Evolutionary conservation across 2,888 invertebrate species (phyloP).

Genomic region (Parasteatoda lunata): DNA sequence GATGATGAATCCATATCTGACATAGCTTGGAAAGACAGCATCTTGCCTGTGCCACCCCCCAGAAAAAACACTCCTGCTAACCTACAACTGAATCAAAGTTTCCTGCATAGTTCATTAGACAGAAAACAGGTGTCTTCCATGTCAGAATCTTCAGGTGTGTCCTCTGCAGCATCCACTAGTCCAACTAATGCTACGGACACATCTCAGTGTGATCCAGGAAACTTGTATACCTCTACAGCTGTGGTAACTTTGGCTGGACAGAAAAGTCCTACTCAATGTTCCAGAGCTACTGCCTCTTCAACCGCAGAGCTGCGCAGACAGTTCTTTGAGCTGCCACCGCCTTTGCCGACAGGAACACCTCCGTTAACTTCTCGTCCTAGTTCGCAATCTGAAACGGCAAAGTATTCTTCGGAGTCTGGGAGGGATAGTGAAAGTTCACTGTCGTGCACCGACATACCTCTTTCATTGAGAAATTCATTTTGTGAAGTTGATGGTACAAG

Average conservation of each 20-base stretch:
- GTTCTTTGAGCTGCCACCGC: conserved; percentile 63
- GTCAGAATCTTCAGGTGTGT: conserved; percentile 62
- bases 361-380: conserved; percentile 7
- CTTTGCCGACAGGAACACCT: conserved; percentile 15
- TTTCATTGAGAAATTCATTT: not conserved
- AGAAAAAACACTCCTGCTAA: conserved; percentile 55
- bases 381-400: conserved; percentile 7
- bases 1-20: conserved; percentile 62
- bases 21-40: conserved; percentile 39
- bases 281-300: conserved; percentile 50
- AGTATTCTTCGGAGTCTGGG: conserved; percentile 9
- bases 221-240: conserved; percentile 59
- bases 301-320: conserved; percentile 61
- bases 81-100: conserved; percentile 55
- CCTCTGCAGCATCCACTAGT: conserved; percentile 63
- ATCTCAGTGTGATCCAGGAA: conserved; percentile 51
- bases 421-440: conserved; percentile 16
- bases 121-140: conserved; percentile 35
- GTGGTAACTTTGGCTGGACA: conserved; percentile 57
- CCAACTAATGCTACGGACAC: conserved; percentile 42
- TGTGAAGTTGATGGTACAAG: not conserved
- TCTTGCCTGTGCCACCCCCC: conserved; percentile 54
- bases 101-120: conserved; percentile 45
- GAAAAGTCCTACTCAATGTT: conserved; percentile 34
- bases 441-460: not conserved